Percentiles rank a stretch among this genome's conserved stretches.
These are phyloP conservation scores for Stegodyphus dumicola DNA, from an alignment of 1,140 invertebrate species.

Conservation along the genomic window DNA sequence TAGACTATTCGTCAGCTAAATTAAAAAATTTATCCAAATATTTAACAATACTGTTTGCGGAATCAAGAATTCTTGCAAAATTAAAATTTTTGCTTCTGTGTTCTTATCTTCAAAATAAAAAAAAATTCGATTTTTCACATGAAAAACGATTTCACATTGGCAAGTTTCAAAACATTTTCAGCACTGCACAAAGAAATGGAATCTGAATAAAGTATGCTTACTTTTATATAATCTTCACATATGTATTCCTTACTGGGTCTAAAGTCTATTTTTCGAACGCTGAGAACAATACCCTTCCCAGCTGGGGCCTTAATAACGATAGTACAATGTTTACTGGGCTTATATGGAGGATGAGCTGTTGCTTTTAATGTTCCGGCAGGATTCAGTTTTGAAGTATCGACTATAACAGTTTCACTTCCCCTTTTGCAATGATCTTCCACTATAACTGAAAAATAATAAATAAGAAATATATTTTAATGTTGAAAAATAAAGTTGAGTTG, in stretches of 20 bases:
- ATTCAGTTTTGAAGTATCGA: background rate
- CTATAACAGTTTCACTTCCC: constrained; percentile 34
- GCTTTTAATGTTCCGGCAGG: constrained; percentile 17
- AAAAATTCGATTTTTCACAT: too few relatives aligned
- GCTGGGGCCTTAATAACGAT: constrained; percentile 27
- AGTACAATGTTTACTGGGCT: constrained; percentile 20
- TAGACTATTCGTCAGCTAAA: too few relatives aligned
- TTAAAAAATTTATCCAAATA: too few relatives aligned
- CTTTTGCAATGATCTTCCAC: constrained; percentile 33
- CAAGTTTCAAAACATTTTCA: too few relatives aligned
- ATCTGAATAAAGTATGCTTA: background rate
- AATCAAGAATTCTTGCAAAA: too few relatives aligned
- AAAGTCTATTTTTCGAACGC: constrained; percentile 29
- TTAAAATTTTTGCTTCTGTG: too few relatives aligned
- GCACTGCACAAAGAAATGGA: too few relatives aligned
- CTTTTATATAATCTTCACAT: constrained; percentile 39
- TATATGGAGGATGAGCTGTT: constrained; percentile 30
- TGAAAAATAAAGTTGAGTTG: too few relatives aligned
- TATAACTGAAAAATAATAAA: constrained; percentile 6
- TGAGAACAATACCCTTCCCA: constrained; percentile 21
- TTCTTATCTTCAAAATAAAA: too few relatives aligned
- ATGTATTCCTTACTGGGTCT: background rate
- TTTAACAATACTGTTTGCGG: too few relatives aligned
- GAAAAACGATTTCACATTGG: too few relatives aligned
- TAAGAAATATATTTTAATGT: too few relatives aligned